These are phyloP conservation scores for Puma concolor DNA, from an alignment of 2,113 vertebrate genomes.

Conservation along the genomic window DNA sequence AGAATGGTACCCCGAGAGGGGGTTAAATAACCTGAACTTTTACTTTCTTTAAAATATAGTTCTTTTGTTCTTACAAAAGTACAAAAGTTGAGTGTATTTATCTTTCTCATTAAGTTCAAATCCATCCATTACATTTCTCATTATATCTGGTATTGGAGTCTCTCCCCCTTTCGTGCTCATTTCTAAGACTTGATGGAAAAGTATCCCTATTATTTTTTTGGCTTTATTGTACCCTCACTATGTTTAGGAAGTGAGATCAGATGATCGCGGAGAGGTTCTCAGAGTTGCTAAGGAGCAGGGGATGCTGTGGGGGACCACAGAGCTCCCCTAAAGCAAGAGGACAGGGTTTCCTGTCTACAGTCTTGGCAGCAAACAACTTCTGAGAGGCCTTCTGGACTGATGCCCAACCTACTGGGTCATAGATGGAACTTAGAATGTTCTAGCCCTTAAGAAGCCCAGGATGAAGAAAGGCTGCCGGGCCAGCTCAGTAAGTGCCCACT, in stretches of 20 bases:
- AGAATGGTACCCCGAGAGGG: not conserved
- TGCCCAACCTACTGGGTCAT: not conserved
- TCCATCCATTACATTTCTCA: not conserved
- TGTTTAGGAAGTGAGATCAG: not conserved
- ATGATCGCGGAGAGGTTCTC: not conserved
- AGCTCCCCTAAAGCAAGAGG: not conserved
- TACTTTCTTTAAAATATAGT: not conserved
- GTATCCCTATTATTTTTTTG: not conserved
- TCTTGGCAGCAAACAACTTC: not conserved
- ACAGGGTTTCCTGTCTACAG: not conserved
- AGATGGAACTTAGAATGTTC: not conserved
- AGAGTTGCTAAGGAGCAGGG: not conserved
- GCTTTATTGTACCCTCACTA: not conserved
- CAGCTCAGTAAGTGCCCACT: not conserved
- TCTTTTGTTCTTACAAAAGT: not conserved
- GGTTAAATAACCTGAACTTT: slow-evolving; percentile 7
- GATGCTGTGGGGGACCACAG: not conserved
- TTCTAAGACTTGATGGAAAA: not conserved
- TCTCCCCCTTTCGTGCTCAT: not conserved
- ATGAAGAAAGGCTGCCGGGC: not conserved
- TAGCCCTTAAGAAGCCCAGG: not conserved
- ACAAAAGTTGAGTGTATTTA: not conserved
- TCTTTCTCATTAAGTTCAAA: not conserved
- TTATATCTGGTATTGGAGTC: not conserved
- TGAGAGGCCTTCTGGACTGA: not conserved